These are phyloP conservation scores for Paedocypris sp. DNA, from an alignment of 2,113 vertebrate species.

Conservation along the genomic window DNA sequence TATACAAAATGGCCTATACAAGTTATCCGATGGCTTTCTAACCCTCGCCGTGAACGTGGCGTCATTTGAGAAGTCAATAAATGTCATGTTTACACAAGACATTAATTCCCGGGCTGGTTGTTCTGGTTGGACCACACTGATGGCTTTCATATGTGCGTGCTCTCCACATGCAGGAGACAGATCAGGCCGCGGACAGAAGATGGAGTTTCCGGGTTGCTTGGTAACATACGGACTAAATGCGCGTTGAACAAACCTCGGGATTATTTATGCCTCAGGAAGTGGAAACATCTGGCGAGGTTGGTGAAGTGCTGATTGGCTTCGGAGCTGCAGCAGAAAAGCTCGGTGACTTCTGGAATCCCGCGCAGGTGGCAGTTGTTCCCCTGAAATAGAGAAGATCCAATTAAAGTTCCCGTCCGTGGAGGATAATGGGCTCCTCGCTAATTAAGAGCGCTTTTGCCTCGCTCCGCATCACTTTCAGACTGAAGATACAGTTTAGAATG, in stretches of 20 bases:
- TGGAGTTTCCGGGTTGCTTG: background rate
- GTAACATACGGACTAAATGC: conserved; percentile 5
- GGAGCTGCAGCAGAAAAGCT: background rate
- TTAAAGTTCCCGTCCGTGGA: conserved; percentile 12
- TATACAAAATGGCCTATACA: background rate
- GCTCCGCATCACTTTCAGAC: conserved; percentile 8
- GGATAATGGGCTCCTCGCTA: conserved; percentile 4
- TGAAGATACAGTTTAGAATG: conserved; percentile 3
- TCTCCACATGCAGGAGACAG: background rate
- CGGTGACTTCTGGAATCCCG: background rate
- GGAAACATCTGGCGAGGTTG: conserved; percentile 29
- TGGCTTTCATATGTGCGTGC: background rate
- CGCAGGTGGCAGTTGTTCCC: background rate
- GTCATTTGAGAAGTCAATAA: background rate
- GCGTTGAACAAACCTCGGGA: conserved; percentile 10
- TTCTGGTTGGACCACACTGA: background rate
- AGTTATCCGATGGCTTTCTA: background rate
- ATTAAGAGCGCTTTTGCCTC: background rate
- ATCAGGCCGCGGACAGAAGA: background rate
- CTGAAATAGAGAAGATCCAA: conserved; percentile 11
- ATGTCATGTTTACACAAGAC: background rate
- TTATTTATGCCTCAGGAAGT: conserved; percentile 30
- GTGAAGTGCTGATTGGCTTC: conserved; percentile 17
- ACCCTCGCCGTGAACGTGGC: background rate
- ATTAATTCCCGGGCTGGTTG: background rate